Evolutionary conservation across 2,888 invertebrate species (phyloP), one percentile per base, ranked within the genome.

Genomic region (Platycheirus albimanus): DNA sequence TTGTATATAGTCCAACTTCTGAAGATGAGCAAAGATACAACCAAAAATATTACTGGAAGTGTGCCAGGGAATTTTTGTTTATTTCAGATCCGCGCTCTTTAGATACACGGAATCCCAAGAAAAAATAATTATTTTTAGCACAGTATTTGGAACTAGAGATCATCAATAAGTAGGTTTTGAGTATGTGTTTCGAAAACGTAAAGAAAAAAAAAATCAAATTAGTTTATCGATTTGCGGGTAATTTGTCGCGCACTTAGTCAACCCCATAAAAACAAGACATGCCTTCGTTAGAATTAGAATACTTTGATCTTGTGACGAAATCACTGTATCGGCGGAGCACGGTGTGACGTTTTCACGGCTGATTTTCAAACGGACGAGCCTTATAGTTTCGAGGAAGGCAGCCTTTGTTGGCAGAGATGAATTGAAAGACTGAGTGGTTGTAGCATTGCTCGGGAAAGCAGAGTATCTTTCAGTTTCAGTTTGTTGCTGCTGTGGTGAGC

Each of bases 51-150:
- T 56, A 41, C 76, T 81, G 81, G 81, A 76, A 58, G 47, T 28
- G 54, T 67, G 81, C 81, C 81, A 81, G 36, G 36, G 81, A 81
- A 81, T 81, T 76, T 61, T 64, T 76, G 76, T 81, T 81, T 81
- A 76, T 81, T 76, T 75, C 24, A 61, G 71, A 56, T 45, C 13
- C 64, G 51, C 43, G 51, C 43, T 74, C 54, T 67, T 63, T 17
- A 20, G 17, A 63, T 43, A 38, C 69, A 52, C 63, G 69, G 63
- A 64, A 70, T 70, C 70, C 24, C 51, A 70, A 66, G 63, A 54
- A 75, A 38, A 56, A 47, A 11, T 19, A 28, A 28, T 66, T 80
- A 76, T 81, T 81, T 81, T 63, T 76, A 81, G 81, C 71, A 63
- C 17, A 19, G 54, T 49, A 72, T 81, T 30, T 15, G 8, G 49